These are phyloP conservation scores for Halichoeres trimaculatus DNA, from an alignment of 2,113 vertebrate species.

Conservation along the genomic window DNA sequence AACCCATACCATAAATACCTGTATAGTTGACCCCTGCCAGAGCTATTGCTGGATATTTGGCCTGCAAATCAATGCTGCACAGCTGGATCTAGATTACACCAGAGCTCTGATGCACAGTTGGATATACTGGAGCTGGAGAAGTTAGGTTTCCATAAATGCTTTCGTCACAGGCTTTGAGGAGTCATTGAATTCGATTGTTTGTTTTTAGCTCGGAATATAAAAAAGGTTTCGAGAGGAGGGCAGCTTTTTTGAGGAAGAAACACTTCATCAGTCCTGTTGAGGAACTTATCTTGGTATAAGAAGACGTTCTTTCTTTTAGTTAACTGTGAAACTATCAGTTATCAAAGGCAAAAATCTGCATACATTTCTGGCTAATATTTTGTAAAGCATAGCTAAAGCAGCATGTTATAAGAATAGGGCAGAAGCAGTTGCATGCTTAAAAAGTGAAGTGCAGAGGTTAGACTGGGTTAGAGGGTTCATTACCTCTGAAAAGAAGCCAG, in stretches of 20 bases:
- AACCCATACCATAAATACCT: conserved; percentile 50
- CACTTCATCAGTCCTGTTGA: background rate
- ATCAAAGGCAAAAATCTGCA: too few relatives aligned
- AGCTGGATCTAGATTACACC: conserved; percentile 33
- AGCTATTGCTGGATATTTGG: conserved; percentile 21
- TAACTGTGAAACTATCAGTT: background rate
- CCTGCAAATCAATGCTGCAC: conserved; percentile 48
- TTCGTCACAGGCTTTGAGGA: background rate
- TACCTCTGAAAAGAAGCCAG: too few relatives aligned
- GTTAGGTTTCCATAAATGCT: conserved; percentile 6
- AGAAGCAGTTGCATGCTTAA: too few relatives aligned
- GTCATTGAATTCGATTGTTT: conserved; percentile 8
- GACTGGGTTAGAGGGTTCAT: too few relatives aligned
- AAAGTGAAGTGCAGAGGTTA: too few relatives aligned
- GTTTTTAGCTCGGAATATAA: background rate
- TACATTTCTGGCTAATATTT: too few relatives aligned
- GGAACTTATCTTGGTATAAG: background rate
- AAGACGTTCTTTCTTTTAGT: background rate
- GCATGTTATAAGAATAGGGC: too few relatives aligned
- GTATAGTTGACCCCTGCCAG: conserved; percentile 24
- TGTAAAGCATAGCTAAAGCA: too few relatives aligned
- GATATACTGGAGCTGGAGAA: conserved; percentile 4
- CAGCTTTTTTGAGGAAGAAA: background rate
- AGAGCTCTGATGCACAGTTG: conserved; percentile 5
- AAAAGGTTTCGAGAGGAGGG: background rate